Evolutionary conservation across 2,888 invertebrate species (phyloP).

Genomic region (Brachypterus glaber): DNA sequence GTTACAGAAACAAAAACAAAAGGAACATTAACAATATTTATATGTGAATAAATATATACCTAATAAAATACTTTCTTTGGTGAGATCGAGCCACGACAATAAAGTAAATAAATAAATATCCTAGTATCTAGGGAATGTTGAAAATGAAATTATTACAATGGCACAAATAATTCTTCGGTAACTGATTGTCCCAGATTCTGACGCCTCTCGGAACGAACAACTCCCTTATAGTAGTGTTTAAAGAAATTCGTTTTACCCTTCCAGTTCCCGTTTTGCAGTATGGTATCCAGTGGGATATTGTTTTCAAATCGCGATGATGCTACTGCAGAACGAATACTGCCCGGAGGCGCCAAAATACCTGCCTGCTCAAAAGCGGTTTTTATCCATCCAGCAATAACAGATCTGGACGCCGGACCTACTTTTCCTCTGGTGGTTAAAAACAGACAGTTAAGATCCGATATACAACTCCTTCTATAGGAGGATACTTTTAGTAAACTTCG

Average conservation of each 20-base stretch:
- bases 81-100: too few relatives aligned
- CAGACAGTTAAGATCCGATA: not conserved
- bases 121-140: too few relatives aligned
- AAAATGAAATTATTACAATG: too few relatives aligned
- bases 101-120: too few relatives aligned
- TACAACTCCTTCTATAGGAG: not conserved
- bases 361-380: conserved; percentile 12
- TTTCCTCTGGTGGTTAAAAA: conserved; percentile 5
- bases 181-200: too few relatives aligned
- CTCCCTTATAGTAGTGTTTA: conserved; percentile 12
- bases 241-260: conserved; percentile 10
- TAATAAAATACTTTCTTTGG: too few relatives aligned
- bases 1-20: too few relatives aligned
- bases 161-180: too few relatives aligned
- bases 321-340: conserved; percentile 15
- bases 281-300: conserved; percentile 12
- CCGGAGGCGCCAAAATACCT: conserved; percentile 12
- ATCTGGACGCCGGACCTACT: conserved; percentile 8
- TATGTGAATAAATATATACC: too few relatives aligned
- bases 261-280: conserved; percentile 16
- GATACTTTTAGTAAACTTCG: not conserved
- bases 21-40: too few relatives aligned
- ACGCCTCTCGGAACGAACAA: too few relatives aligned
- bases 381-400: conserved; percentile 17
- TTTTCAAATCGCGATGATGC: conserved; percentile 12